Evolutionary conservation across 2,113 vertebrate genomes (phyloP).

Genomic region (Synodontis membranacea): DNA sequence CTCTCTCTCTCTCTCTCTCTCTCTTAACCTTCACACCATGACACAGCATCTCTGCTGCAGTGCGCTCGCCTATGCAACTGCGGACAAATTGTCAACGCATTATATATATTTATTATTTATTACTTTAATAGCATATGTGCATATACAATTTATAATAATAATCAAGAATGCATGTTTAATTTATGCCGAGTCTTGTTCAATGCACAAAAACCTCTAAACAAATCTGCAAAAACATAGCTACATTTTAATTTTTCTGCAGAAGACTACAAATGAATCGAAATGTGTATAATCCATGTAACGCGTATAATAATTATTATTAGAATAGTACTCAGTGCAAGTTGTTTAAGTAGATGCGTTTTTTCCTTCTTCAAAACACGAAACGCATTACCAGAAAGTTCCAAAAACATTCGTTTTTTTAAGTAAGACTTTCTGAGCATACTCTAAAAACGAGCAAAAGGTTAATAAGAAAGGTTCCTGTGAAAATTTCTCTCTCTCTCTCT

Average conservation of each 20-base stretch:
- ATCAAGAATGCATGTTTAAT: not conserved
- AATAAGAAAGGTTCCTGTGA: not conserved
- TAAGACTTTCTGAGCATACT: not conserved
- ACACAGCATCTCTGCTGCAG: constrained; percentile 31
- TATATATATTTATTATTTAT: not conserved
- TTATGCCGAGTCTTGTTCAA: not conserved
- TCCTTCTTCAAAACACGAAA: not conserved
- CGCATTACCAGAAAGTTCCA: not conserved
- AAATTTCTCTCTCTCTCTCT: not conserved
- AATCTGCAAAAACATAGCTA: not conserved
- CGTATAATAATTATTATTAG: not conserved
- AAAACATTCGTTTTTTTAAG: not conserved
- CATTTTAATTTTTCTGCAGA: not conserved
- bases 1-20: not conserved
- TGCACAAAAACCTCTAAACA: not conserved
- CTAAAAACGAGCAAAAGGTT: not conserved
- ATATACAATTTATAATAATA: not conserved
- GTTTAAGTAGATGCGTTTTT: not conserved
- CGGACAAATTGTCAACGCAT: not conserved
- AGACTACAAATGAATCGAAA: not conserved
- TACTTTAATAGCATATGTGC: not conserved
- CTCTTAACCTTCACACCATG: not conserved
- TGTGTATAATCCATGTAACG: not conserved
- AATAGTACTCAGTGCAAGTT: not conserved
- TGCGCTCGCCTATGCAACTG: constrained; percentile 1